Conservation (phyloP, 2,888 invertebrate species). For the Phrixothrix hirtus region DNA sequence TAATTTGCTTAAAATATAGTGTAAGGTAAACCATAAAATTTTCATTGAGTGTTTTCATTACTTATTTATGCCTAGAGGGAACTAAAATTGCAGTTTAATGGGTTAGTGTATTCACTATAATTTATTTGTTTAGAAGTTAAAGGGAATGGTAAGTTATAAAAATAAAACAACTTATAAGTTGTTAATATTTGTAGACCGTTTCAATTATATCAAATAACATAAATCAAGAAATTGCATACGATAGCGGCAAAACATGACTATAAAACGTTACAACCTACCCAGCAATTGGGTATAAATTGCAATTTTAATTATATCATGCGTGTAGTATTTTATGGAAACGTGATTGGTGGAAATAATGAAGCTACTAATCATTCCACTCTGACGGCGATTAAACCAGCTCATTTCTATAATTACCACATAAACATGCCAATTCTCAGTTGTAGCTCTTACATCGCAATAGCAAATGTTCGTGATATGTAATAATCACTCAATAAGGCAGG, state of each 20-base stretch:
- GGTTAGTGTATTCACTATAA: slow-evolving; percentile 28
- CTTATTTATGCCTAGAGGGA: slow-evolving; percentile 37
- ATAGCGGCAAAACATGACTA: slow-evolving; percentile 32
- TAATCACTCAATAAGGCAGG: slow-evolving; percentile 39
- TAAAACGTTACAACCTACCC: slow-evolving; percentile 23
- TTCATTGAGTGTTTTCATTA: slow-evolving; percentile 41
- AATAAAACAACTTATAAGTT: slow-evolving; percentile 19
- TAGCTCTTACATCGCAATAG: slow-evolving; percentile 34
- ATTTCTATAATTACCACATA: slow-evolving; percentile 56
- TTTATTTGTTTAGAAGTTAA: slow-evolving; percentile 21
- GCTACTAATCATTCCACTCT: slow-evolving; percentile 54
- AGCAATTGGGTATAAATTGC: slow-evolving; percentile 51
- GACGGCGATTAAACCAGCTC: slow-evolving; percentile 54
- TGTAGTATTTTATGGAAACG: slow-evolving; percentile 50
- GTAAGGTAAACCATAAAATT: no score
- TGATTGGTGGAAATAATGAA: slow-evolving; percentile 56
- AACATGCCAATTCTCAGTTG: slow-evolving; percentile 52
- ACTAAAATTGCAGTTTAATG: slow-evolving; percentile 30
- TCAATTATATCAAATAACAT: slow-evolving; percentile 20
- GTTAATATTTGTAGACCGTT: slow-evolving; percentile 14
- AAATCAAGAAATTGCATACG: slow-evolving; percentile 32
- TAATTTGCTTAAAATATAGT: not conserved
- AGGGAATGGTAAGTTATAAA: slow-evolving; percentile 14
- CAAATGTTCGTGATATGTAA: slow-evolving; percentile 34
- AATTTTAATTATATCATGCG: slow-evolving; percentile 53